Evolutionary conservation across 2,113 vertebrate species (phyloP), one percentile per base, ranked within the genome.

Genomic region (Cichladusa arquata): DNA sequence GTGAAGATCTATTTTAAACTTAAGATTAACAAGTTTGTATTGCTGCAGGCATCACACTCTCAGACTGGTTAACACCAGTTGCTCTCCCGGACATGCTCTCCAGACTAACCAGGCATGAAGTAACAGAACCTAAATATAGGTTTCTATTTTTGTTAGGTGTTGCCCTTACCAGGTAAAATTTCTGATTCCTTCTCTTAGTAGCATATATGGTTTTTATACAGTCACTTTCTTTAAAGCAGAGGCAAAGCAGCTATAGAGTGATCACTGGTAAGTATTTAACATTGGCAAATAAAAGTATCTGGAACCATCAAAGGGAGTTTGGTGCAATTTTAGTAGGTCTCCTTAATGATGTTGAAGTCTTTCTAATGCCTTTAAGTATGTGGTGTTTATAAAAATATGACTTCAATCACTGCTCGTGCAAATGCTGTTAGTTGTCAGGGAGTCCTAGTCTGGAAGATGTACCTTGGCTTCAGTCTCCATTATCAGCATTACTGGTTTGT

Each of bases 1-100:
- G 48, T 84, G 91, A 96, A 95, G 93, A 96, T 95, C 92, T 97
- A 96, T 97, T 97, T 97, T 96, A 95, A 95, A 94, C 67, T 93
- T 86, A 44, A 95, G 93, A 96, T 97, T 97, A 97, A 86, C 91
- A 70, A 96, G 90, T 97, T 96, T 8, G 6, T 85, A 66, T 84
- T 78, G 90, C 95, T 96, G 66, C 22, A 4, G 96, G 95, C 95
- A 95, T 93, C 69, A 74, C 36, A 57, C 80, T 88, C 33, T 93
- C 93, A 94, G 83, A 76, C 95, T 96, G 85, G 93, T 95, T 97
- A 97, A 93, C 94, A 95, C 95, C 96, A 97, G 95, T 95, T 97
- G 93, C 91, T 96, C 86, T 95, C 86, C 86, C 90, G 90, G 95
- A 96, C 81, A 12, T 93, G 79, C 86, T 92, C 81, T 87, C 77